Percentiles rank a stretch among this genome's conserved stretches.
Evolutionary conservation across 2,888 invertebrate genomes (phyloP).

Genomic region (Drosophila mercatorum): DNA sequence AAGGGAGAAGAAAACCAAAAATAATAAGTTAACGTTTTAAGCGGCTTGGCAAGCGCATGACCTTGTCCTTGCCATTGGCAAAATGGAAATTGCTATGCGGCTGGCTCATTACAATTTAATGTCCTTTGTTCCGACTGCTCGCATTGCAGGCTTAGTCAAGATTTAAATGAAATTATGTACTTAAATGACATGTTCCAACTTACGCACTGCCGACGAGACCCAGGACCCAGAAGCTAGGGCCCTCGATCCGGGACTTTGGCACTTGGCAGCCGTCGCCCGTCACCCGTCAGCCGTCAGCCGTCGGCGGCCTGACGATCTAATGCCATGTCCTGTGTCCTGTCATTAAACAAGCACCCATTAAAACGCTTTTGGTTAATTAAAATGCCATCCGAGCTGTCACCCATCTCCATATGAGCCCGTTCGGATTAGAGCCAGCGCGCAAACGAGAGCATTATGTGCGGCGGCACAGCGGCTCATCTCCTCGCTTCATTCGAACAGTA

Average conservation of each 20-base stretch:
- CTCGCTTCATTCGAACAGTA: background rate
- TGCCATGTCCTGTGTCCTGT: constrained; percentile 22
- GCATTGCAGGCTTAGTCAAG: constrained; percentile 61
- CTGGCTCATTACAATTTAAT: constrained; percentile 74
- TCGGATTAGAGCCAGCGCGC: constrained; percentile 15
- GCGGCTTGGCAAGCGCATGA: constrained; percentile 62
- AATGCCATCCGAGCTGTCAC: constrained; percentile 56
- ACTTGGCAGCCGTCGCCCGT: too few relatives aligned
- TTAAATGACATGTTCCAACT: constrained; percentile 56
- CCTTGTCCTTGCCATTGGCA: constrained; percentile 41
- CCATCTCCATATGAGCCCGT: constrained; percentile 27
- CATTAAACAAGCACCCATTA: constrained; percentile 33
- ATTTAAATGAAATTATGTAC: constrained; percentile 67
- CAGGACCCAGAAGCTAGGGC: too few relatives aligned
- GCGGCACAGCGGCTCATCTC: background rate
- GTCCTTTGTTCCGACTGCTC: constrained; percentile 58
- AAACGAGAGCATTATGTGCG: background rate
- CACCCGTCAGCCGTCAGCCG: background rate
- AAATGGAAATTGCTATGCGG: constrained; percentile 57
- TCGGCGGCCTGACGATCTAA: constrained; percentile 2
- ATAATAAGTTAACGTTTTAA: constrained; percentile 75
- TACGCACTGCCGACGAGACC: constrained; percentile 5
- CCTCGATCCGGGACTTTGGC: background rate
- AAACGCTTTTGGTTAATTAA: constrained; percentile 66
- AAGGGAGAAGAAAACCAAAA: constrained; percentile 5